Evolutionary conservation across 2,113 vertebrate genomes (phyloP), one percentile per base, ranked within the genome.

Genomic region (Aythya baeri): DNA sequence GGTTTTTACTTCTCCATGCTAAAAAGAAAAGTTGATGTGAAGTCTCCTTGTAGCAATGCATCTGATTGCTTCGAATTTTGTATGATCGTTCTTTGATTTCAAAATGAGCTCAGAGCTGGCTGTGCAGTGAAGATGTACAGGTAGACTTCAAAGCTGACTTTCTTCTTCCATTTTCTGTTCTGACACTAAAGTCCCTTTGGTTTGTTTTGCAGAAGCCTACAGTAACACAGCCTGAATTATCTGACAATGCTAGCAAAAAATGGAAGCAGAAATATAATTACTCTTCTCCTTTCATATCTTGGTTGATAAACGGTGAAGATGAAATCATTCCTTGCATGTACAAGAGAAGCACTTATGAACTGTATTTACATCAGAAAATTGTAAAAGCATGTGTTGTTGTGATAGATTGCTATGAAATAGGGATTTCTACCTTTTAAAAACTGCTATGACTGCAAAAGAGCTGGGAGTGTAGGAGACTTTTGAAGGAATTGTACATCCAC

Each of bases 71-170:
- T 92, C 17, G 16, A 92, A 92, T 92, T 96, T 93, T 95, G 73
- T 96, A 82, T 97, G 95, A 96, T 95, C 57, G 0, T 91, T 95
- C 94, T 98, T 97, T 98, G 95, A 97, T 97, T 98, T 97, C 66
- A 90, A 91, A 97, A 91, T 88, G 87, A 97, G 90, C 91, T 91
- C 74, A 76, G 83, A 96, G 91, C 84, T 97, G 77, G 95, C 95
- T 95, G 94, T 71, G 90, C 46, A 67, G 78, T 76, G 71, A 92
- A 92, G 85, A 91, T 66, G 59, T 91, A 96, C 61, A 96, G 88
- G 94, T 70, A 95, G 83, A 94, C 93, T 97, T 96, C 94, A 96
- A 98, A 97, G 93, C 89, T 88, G 82, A 77, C 91, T 97, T 97
- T 96, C 77, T 97, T 97, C 90, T 97, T 96, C 80, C 75, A 0